phyloP scores from a whole-genome alignment of 2,797 vertebrate species.

The Semaprochilodus insignis region DNA sequence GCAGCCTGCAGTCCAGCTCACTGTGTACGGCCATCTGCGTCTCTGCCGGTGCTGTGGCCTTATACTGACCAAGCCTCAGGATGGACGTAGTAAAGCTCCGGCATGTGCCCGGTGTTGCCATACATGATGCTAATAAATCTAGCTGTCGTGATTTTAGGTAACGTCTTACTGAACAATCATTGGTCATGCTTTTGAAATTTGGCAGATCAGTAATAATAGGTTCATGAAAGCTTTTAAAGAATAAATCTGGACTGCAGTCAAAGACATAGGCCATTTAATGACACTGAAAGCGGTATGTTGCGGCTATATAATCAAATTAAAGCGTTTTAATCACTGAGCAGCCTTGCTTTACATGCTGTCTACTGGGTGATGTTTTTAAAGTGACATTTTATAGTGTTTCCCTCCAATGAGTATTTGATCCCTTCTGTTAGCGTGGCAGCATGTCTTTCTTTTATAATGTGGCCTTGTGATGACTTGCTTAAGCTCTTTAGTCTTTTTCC shows the following conservation, averaged over 20 bases:
- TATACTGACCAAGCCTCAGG: conserved; percentile 39
- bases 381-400: conserved; percentile 20
- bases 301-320: not conserved
- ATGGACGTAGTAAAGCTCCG: conserved; percentile 29
- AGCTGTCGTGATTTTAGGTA: not conserved
- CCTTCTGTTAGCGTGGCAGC: conserved; percentile 3
- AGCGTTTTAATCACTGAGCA: conserved; percentile 23
- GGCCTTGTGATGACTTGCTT: conserved; percentile 21
- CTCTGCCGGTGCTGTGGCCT: conserved; percentile 29
- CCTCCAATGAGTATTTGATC: not conserved
- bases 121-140: not conserved
- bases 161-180: not conserved
- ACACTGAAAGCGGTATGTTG: not conserved
- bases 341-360: conserved; percentile 7
- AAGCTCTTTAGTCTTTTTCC: conserved; percentile 19
- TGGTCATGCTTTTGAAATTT: not conserved
- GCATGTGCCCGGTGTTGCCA: not conserved
- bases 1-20: conserved; percentile 26
- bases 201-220: not conserved
- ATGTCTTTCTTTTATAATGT: conserved; percentile 9
- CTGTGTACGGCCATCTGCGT: conserved; percentile 24
- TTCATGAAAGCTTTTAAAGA: not conserved
- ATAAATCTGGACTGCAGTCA: not conserved
- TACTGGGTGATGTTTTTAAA: conserved; percentile 8
- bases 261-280: not conserved